Evolutionary conservation across 1,140 invertebrate genomes (phyloP).

Genomic region (Latrodectus geometricus): DNA sequence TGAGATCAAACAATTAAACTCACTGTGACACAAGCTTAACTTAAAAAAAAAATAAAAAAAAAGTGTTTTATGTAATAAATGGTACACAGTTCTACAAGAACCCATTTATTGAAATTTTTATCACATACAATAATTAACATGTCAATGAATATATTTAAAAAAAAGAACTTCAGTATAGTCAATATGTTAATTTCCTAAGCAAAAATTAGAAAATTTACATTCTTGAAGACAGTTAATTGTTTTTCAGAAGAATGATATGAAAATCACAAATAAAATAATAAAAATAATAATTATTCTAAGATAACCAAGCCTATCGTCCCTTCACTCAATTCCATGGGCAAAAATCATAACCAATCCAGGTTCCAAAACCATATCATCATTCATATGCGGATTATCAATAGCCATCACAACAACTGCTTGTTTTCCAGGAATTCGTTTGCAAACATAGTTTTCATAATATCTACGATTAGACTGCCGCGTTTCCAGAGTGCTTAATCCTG

Average conservation of each 20-base stretch:
- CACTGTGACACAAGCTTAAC: too few species aligned
- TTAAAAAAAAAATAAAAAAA: too few species aligned
- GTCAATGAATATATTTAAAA: background rate
- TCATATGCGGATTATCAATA: slow-evolving; percentile 94
- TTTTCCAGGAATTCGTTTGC: slow-evolving; percentile 85
- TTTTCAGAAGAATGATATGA: background rate
- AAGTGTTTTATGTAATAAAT: too few species aligned
- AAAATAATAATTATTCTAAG: background rate
- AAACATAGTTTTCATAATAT: slow-evolving; percentile 93
- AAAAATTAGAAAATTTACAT: background rate
- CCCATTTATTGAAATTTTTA: background rate
- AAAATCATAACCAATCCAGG: slow-evolving; percentile 99
- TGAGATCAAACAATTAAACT: too few species aligned
- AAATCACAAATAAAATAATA: background rate
- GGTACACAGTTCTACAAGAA: background rate
- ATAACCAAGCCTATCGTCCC: background rate
- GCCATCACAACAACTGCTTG: slow-evolving; percentile 91
- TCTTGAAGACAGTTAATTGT: background rate
- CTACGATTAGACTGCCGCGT: slow-evolving; percentile 88
- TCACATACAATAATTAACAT: background rate
- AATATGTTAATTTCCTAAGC: background rate
- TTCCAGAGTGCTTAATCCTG: slow-evolving; percentile 90
- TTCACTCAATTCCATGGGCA: slow-evolving; percentile 92
- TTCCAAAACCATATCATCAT: slow-evolving; percentile 94
- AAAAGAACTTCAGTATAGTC: background rate